These are phyloP conservation scores for Ammospiza caudacuta DNA, from an alignment of 2,113 vertebrate species.

Conservation along the genomic window DNA sequence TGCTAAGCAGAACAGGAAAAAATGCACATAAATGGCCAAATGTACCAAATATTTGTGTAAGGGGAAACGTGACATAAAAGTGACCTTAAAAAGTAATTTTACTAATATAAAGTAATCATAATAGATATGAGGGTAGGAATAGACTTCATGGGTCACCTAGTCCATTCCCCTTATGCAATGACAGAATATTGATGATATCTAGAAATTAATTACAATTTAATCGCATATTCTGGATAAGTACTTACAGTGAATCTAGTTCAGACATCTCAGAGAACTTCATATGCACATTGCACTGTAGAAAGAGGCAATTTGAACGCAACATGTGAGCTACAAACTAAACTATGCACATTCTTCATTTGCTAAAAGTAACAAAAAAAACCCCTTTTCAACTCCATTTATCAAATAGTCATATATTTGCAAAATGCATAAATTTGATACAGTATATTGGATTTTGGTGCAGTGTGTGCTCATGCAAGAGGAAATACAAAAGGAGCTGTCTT, in stretches of 20 bases:
- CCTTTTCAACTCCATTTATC: neutral
- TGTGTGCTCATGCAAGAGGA: slow-evolving; percentile 10
- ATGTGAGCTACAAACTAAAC: slow-evolving; percentile 34
- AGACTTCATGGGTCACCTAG: slow-evolving; percentile 53
- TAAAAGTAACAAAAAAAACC: neutral
- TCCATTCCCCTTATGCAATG: slow-evolving; percentile 34
- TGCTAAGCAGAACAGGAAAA: neutral
- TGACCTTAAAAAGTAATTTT: slow-evolving; percentile 51
- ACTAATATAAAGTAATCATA: slow-evolving; percentile 53
- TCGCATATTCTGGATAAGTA: slow-evolving; percentile 12
- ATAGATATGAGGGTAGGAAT: slow-evolving; percentile 55
- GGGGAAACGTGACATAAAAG: neutral
- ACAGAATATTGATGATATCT: slow-evolving; percentile 39
- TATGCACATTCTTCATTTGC: neutral
- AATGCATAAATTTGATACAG: slow-evolving; percentile 20
- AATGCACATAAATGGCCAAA: neutral
- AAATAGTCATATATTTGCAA: slow-evolving; percentile 38
- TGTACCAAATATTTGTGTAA: slow-evolving; percentile 3
- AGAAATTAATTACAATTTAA: slow-evolving; percentile 21
- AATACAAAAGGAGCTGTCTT: neutral
- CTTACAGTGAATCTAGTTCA: neutral
- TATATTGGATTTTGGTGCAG: neutral
- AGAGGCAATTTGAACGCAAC: neutral
- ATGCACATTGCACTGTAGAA: neutral
- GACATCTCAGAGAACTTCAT: neutral